These are phyloP conservation scores for Ochlodes sylvanus DNA, from an alignment of 2,888 invertebrate species.

Conservation along the genomic window DNA sequence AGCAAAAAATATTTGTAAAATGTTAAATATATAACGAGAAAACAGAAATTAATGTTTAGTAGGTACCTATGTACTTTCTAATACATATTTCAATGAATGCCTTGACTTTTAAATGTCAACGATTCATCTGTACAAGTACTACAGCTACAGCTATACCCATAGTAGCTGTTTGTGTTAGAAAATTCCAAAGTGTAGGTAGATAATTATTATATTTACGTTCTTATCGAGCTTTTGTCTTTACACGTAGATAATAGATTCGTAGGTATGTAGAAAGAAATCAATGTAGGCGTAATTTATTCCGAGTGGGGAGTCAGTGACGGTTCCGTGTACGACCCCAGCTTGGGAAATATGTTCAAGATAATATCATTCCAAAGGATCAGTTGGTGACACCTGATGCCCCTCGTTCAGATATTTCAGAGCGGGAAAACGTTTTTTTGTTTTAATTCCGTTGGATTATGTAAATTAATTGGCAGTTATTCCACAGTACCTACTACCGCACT, in stretches of 20 bases:
- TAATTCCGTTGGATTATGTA: constrained; percentile 56
- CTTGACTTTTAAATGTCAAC: constrained; percentile 45
- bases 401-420: constrained; percentile 54
- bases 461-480: constrained; percentile 39
- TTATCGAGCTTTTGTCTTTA: constrained; percentile 12
- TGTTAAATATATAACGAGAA: too few species aligned
- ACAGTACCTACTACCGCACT: not conserved
- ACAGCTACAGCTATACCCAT: too few species aligned
- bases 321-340: constrained; percentile 63
- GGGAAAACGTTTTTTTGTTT: constrained; percentile 51
- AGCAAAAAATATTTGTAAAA: too few species aligned
- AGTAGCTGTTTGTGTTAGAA: not conserved
- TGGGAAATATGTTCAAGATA: constrained; percentile 76
- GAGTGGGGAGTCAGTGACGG: constrained; percentile 59
- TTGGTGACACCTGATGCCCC: constrained; percentile 79
- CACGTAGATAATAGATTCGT: not conserved
- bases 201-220: constrained; percentile 9
- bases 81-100: constrained; percentile 44
- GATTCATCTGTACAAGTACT: not conserved
- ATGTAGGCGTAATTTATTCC: constrained; percentile 72
- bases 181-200: not conserved
- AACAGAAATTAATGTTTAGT: too few species aligned
- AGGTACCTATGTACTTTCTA: not conserved
- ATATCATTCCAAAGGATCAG: constrained; percentile 74
- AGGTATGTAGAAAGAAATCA: constrained; percentile 42